These are phyloP conservation scores for Dromiciops gliroides DNA, from an alignment of 2,113 vertebrate genomes.

Conservation along the genomic window DNA sequence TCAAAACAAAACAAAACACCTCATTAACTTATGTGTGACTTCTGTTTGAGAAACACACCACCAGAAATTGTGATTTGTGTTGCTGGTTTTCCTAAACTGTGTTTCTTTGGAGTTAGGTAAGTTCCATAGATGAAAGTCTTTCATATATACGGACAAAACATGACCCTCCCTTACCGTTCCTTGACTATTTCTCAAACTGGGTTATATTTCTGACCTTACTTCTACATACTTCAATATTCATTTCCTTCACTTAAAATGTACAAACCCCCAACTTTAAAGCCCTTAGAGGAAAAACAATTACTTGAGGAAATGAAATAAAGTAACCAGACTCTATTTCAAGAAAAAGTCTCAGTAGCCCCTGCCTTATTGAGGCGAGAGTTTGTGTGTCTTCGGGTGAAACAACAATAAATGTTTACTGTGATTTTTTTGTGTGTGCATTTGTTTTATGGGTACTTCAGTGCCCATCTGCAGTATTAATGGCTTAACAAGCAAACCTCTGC, in stretches of 20 bases:
- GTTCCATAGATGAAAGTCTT: conserved; percentile 36
- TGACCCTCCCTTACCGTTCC: conserved; percentile 59
- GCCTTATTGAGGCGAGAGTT: conserved; percentile 49
- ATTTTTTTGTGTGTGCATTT: conserved; percentile 21
- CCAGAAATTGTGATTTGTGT: conserved; percentile 51
- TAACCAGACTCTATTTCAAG: conserved; percentile 71
- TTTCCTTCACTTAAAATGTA: conserved; percentile 4
- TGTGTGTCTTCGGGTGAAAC: conserved; percentile 65
- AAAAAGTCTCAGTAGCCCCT: conserved; percentile 60
- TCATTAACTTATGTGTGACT: neutral
- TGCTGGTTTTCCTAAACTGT: conserved; percentile 47
- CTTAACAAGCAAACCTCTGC: conserved; percentile 70
- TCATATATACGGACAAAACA: conserved; percentile 34
- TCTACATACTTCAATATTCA: conserved; percentile 52
- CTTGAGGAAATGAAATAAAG: conserved; percentile 74
- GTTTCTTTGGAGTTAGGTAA: conserved; percentile 62
- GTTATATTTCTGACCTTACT: conserved; percentile 35
- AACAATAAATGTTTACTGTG: conserved; percentile 67
- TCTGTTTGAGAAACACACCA: conserved; percentile 46
- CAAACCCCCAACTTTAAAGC: conserved; percentile 42
- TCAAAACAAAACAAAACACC: conserved; percentile 31
- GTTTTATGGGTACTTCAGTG: conserved; percentile 61
- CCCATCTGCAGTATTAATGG: conserved; percentile 71
- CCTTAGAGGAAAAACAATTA: conserved; percentile 69
- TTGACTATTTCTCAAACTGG: conserved; percentile 37